phyloP scores from a whole-genome alignment of 2,797 vertebrate species.

The Sternotherus odoratus region DNA sequence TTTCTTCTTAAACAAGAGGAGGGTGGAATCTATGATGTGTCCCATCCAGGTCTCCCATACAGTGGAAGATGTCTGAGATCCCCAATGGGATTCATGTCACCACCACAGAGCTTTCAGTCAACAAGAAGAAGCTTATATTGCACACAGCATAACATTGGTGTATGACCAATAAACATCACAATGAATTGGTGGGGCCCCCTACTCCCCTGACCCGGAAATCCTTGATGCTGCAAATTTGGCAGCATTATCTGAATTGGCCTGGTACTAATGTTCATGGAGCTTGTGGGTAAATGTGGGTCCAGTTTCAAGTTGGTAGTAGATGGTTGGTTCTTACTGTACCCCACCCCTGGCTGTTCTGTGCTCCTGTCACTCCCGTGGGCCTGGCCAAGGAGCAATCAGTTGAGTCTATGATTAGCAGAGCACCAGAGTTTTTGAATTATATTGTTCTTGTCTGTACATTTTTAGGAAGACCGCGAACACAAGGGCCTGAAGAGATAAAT shows the following conservation, averaged over 20 bases:
- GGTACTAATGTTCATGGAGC: not conserved
- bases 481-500: not conserved
- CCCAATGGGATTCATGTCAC: slow-evolving; percentile 60
- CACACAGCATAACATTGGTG: slow-evolving; percentile 66
- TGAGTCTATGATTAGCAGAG: too few species aligned
- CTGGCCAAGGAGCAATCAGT: too few species aligned
- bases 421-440: too few species aligned
- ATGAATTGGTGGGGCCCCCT: too few species aligned
- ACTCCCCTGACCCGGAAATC: slow-evolving; percentile 38
- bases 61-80: slow-evolving; percentile 66
- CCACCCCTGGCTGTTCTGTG: not conserved
- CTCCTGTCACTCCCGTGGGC: too few species aligned
- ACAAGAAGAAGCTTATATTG: slow-evolving; percentile 70
- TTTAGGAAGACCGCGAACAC: not conserved
- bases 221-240: slow-evolving; percentile 52
- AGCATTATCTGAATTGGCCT: not conserved
- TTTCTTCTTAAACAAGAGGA: slow-evolving; percentile 51
- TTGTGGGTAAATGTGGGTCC: slow-evolving; percentile 11
- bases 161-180: slow-evolving; percentile 63
- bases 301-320: slow-evolving; percentile 47
- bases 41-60: slow-evolving; percentile 65
- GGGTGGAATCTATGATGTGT: slow-evolving; percentile 28
- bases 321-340: slow-evolving; percentile 32
- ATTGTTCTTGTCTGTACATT: too few species aligned
- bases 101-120: slow-evolving; percentile 63